A percentile compares a stretch with the other conserved stretches of the same genome.
Conservation (phyloP, 2,797 vertebrate genomes). For the Ctenopoma kingsleyae region DNA sequence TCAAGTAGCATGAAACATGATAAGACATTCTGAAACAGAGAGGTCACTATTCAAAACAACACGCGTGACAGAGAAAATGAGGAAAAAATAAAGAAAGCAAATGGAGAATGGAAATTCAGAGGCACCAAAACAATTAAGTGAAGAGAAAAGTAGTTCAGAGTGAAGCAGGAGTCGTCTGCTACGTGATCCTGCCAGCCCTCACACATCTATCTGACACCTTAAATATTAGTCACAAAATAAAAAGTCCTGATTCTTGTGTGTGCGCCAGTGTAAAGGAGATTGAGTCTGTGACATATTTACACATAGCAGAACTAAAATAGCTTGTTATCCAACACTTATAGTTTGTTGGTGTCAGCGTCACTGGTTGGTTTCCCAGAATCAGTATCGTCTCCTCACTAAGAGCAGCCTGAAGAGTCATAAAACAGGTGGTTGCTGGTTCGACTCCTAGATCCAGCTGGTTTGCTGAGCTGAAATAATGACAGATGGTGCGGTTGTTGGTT, state of each 20-base stretch:
- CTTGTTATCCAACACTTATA: slow-evolving; percentile 45
- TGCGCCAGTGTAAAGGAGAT: slow-evolving; percentile 23
- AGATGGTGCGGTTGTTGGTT: slow-evolving; percentile 31
- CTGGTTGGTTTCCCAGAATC: slow-evolving; percentile 58
- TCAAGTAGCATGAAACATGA: neutral
- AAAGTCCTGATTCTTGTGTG: slow-evolving; percentile 55
- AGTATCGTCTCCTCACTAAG: slow-evolving; percentile 32
- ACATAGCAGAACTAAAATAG: slow-evolving; percentile 47
- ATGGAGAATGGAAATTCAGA: slow-evolving; percentile 8
- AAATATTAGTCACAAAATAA: slow-evolving; percentile 73
- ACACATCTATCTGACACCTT: slow-evolving; percentile 69
- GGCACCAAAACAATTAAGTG: slow-evolving; percentile 30
- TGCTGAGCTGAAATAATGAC: slow-evolving; percentile 9
- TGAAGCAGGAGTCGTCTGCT: slow-evolving; percentile 48
- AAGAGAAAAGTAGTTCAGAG: slow-evolving; percentile 22
- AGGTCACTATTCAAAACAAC: neutral
- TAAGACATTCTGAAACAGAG: slow-evolving; percentile 21
- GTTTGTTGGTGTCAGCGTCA: slow-evolving; percentile 35
- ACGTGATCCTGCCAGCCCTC: slow-evolving; percentile 75
- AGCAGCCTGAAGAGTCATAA: slow-evolving; percentile 26
- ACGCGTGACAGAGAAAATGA: neutral
- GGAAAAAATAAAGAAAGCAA: slow-evolving; percentile 1
- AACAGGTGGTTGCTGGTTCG: slow-evolving; percentile 11
- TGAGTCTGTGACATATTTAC: slow-evolving; percentile 43
- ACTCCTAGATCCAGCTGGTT: slow-evolving; percentile 6